phyloP scores from a whole-genome alignment of 2,888 invertebrate genomes.

The Blastobasis lacticolella region DNA sequence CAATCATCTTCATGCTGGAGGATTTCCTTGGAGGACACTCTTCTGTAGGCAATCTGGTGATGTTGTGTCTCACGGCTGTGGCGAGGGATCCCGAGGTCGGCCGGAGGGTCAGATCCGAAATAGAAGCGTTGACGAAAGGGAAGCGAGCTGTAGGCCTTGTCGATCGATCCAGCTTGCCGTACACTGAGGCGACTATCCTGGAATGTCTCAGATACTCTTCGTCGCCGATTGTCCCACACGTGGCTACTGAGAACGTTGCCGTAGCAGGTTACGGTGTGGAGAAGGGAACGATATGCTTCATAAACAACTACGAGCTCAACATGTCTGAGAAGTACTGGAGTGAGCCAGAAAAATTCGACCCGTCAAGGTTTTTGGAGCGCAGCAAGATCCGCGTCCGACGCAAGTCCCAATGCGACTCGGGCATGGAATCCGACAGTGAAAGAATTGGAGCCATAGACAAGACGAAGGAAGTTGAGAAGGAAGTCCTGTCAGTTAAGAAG shows the following conservation, averaged over 20 bases:
- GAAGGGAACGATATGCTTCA: slow-evolving; percentile 86
- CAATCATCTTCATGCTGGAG: slow-evolving; percentile 87
- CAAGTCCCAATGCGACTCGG: slow-evolving; percentile 70
- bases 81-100: slow-evolving; percentile 79
- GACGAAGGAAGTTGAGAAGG: slow-evolving; percentile 40
- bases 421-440: slow-evolving; percentile 70
- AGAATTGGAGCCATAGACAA: slow-evolving; percentile 32
- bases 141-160: slow-evolving; percentile 75
- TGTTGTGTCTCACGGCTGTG: slow-evolving; percentile 82
- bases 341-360: slow-evolving; percentile 81
- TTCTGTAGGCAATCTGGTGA: slow-evolving; percentile 88
- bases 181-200: slow-evolving; percentile 86
- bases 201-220: slow-evolving; percentile 87
- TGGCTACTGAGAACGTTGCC: slow-evolving; percentile 83
- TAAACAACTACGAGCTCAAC: slow-evolving; percentile 89
- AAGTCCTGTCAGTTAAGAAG: slow-evolving; percentile 55
- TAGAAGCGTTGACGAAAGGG: slow-evolving; percentile 75
- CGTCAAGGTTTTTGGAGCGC: slow-evolving; percentile 80
- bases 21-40: slow-evolving; percentile 93
- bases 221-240: slow-evolving; percentile 93
- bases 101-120: slow-evolving; percentile 79
- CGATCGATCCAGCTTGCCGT: slow-evolving; percentile 81
- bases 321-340: slow-evolving; percentile 83
- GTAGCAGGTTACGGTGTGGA: slow-evolving; percentile 82
- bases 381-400: slow-evolving; percentile 44